Percentiles rank a stretch among this genome's conserved stretches.
Conservation (phyloP, 2,113 vertebrate genomes). For the Empidonax alnorum region DNA sequence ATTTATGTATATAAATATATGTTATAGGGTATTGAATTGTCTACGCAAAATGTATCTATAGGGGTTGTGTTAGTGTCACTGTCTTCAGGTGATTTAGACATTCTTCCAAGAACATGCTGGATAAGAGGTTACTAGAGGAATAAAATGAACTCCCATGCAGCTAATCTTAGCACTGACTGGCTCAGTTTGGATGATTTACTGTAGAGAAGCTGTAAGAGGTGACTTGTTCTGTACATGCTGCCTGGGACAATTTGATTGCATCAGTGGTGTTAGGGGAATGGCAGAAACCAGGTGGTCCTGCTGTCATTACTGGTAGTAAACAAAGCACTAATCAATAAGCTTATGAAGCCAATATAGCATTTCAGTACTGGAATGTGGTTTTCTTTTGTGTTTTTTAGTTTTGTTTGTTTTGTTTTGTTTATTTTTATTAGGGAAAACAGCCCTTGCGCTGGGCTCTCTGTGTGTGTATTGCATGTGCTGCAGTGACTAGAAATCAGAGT, state of each 20-base stretch:
- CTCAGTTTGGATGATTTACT: neutral
- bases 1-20: neutral
- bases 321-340: neutral
- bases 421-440: neutral
- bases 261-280: neutral
- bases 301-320: neutral
- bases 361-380: neutral
- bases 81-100: neutral
- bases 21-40: neutral
- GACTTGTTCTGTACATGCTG: neutral
- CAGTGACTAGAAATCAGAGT: neutral
- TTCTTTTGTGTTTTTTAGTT: neutral
- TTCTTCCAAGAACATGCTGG: neutral
- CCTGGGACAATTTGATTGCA: neutral
- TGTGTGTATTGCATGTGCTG: neutral
- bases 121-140: neutral
- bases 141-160: neutral
- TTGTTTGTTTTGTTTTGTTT: neutral
- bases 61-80: neutral
- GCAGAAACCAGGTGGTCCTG: neutral
- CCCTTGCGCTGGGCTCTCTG: neutral
- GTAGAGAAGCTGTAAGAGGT: neutral
- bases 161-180: neutral
- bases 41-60: neutral
- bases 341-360: neutral